phyloP scores from a whole-genome alignment of 2,797 vertebrate species.

The Pelochelys cantorii region DNA sequence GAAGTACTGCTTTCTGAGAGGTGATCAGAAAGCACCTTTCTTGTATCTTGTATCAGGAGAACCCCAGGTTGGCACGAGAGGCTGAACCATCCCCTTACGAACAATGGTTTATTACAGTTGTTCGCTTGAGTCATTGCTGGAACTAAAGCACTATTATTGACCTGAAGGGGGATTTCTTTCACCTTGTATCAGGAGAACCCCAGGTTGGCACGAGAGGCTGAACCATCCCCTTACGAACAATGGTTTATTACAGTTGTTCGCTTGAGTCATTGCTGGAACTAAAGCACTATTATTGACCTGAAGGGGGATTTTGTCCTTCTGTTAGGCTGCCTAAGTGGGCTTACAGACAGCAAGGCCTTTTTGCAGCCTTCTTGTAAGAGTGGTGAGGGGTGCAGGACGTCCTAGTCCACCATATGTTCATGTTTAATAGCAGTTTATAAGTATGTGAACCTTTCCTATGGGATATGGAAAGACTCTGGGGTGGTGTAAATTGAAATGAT shows the following conservation, averaged over 20 bases:
- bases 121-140: not conserved
- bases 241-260: not conserved
- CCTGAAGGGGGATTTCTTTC: slow-evolving; percentile 27
- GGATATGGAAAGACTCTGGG: slow-evolving; percentile 68
- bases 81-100: fast-evolving
- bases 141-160: slow-evolving; percentile 37
- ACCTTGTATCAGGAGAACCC: fast-evolving
- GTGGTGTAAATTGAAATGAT: slow-evolving; percentile 76
- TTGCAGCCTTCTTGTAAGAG: slow-evolving; percentile 29
- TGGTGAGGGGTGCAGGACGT: slow-evolving; percentile 6
- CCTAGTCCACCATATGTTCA: slow-evolving; percentile 65
- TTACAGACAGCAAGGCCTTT: slow-evolving; percentile 40
- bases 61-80: not conserved
- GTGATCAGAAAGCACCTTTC: too few species aligned
- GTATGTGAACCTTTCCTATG: slow-evolving; percentile 74
- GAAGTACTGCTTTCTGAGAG: not conserved
- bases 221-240: not conserved
- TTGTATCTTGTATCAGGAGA: fast-evolving
- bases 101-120: not conserved
- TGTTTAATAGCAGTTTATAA: slow-evolving; percentile 74
- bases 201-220: not conserved
- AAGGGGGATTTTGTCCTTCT: slow-evolving; percentile 5
- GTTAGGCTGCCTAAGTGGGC: slow-evolving; percentile 41
- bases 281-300: slow-evolving; percentile 34
- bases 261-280: not conserved